These are phyloP conservation scores for Phalacrocorax pelagicus DNA, from an alignment of 2,113 vertebrate species.

Conservation along the genomic window DNA sequence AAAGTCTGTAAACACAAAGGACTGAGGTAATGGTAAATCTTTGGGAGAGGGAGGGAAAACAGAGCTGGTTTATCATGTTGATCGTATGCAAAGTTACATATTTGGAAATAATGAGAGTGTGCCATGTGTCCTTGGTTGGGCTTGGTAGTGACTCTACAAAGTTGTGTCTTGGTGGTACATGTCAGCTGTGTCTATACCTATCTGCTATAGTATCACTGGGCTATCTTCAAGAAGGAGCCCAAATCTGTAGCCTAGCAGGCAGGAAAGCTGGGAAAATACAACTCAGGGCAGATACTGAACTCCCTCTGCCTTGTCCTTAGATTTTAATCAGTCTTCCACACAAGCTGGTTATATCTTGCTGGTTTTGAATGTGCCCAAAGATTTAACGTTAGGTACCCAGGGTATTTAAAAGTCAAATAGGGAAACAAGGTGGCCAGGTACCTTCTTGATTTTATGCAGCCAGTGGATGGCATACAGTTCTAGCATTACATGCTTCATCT, in stretches of 20 bases:
- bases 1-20: not conserved
- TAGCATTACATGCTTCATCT: not conserved
- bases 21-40: not conserved
- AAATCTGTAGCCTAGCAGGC: not conserved
- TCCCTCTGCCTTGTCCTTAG: not conserved
- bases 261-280: not conserved
- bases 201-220: not conserved
- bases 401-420: not conserved
- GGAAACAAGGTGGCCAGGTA: not conserved
- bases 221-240: not conserved
- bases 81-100: not conserved
- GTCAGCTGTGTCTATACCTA: too few species aligned
- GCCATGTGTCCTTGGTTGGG: not conserved
- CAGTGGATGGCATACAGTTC: not conserved
- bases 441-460: not conserved
- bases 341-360: not conserved
- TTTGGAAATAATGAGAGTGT: not conserved
- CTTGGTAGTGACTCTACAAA: not conserved
- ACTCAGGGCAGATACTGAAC: not conserved
- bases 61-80: not conserved
- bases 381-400: fast-evolving
- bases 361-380: not conserved
- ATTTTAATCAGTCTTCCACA: not conserved
- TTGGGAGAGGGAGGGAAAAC: too few species aligned
- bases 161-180: not conserved